These are phyloP conservation scores for Sebastes cheni DNA, from an alignment of 2,797 vertebrate species.

Conservation along the genomic window DNA sequence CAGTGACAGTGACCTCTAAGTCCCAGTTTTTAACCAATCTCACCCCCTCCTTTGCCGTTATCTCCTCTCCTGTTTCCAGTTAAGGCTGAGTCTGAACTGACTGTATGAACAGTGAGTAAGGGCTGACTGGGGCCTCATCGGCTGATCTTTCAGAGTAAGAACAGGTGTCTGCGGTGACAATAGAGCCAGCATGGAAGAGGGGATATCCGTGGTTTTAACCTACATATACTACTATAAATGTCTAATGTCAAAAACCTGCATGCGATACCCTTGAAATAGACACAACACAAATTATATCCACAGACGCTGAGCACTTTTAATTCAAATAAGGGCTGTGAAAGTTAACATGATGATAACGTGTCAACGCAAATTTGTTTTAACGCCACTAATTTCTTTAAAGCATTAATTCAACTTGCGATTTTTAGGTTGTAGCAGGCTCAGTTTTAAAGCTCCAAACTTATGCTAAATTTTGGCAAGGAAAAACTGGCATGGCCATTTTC, in stretches of 20 bases:
- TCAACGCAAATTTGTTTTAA: too few relatives aligned
- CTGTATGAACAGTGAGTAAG: conserved; percentile 12
- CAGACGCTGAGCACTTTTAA: neutral
- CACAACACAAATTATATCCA: conserved; percentile 1
- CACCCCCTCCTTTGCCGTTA: rapidly evolving
- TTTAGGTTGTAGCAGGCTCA: too few relatives aligned
- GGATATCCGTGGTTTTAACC: conserved; percentile 51
- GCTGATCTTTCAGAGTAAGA: neutral
- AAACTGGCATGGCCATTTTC: too few relatives aligned
- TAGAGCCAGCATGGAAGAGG: neutral
- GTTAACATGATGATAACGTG: neutral
- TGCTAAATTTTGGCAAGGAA: too few relatives aligned
- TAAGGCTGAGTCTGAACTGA: neutral
- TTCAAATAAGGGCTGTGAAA: neutral
- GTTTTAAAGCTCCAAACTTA: too few relatives aligned
- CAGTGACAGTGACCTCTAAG: neutral
- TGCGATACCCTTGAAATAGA: conserved; percentile 13
- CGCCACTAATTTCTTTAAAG: too few relatives aligned
- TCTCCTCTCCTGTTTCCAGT: conserved; percentile 5
- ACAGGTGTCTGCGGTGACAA: conserved; percentile 48
- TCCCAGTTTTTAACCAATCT: neutral
- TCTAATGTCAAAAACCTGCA: conserved; percentile 5
- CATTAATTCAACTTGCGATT: too few relatives aligned
- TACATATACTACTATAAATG: conserved; percentile 43
- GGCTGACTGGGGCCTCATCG: neutral